Evolutionary conservation across 2,888 invertebrate genomes (phyloP).

Genomic region (Mechanitis messenoides): DNA sequence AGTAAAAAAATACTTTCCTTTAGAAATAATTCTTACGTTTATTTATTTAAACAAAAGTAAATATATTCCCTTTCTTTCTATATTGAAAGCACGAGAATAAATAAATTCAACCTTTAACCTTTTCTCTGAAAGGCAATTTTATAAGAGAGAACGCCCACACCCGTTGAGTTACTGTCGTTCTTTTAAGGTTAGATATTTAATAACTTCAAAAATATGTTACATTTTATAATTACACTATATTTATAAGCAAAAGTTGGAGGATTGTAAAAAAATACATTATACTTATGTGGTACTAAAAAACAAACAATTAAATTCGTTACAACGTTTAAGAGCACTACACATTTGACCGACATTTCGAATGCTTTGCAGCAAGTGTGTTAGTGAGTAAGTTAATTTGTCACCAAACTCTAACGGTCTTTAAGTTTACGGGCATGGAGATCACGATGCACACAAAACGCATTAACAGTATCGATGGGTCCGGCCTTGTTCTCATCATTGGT

Average conservation of each 20-base stretch:
- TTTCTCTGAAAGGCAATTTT: conserved; percentile 33
- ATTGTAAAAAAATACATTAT: background rate
- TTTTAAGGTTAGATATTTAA: conserved; percentile 10
- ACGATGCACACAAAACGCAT: too few relatives aligned
- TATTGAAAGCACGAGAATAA: conserved; percentile 17
- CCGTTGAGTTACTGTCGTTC: background rate
- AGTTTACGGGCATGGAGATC: too few relatives aligned
- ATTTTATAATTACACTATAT: conserved; percentile 4
- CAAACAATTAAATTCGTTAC: too few relatives aligned
- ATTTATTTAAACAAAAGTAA: background rate
- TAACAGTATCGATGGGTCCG: too few relatives aligned
- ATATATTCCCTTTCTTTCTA: conserved; percentile 13
- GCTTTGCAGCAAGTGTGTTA: too few relatives aligned
- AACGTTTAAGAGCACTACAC: too few relatives aligned
- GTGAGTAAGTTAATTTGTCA: too few relatives aligned
- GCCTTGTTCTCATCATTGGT: too few relatives aligned
- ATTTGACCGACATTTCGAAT: too few relatives aligned
- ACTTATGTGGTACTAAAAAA: background rate
- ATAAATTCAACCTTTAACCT: conserved; percentile 44
- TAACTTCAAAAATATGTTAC: conserved; percentile 10
- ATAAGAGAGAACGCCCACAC: conserved; percentile 33
- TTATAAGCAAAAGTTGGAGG: background rate
- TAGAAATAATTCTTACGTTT: conserved; percentile 1
- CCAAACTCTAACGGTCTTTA: too few relatives aligned
- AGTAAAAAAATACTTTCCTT: background rate